Base-by-base conservation (phyloP, 2,888 invertebrate genomes). In the Neoaliturus tenellus region DNA sequence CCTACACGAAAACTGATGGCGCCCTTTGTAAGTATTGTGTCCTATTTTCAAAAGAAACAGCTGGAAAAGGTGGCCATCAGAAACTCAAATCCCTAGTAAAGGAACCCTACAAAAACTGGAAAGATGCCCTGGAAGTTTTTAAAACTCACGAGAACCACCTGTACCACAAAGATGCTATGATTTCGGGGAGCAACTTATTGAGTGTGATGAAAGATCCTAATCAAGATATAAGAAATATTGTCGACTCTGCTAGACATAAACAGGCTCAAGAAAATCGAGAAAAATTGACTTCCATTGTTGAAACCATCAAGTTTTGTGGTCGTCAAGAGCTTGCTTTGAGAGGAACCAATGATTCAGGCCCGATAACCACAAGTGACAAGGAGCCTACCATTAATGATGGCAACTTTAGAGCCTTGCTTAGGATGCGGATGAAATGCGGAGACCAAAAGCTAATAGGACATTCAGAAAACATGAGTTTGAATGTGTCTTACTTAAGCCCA, bases 21-120 rank as follows among this genome's bases (percentile, higher is more conserved):
- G 78, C 78, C 10, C 51, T 78, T 25, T 78, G 78, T 51, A 78
- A 78, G n/a, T 78, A 78, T 78, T 78, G 78, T 78, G 78, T 78
- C 14, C 2, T 78, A n/a, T 78, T 78, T 51, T 51, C 25, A 23
- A 78, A 78, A 78, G 51, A 51, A 25, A 78, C 48, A 28, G 78
- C 51, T 48, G 78, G 78, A 23, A 78, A 78, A 78, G 78, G 78
- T 48, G 31, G 78, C 6, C 48, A 78, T 31, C 78, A 48, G 44
- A 78, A 44, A 28, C 28, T 78, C 10, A 78, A 28, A 44, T 55
- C 28, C 6, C 51, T 78, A 35, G 51, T 78, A 44, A 78, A 78
- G 44, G 78, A 51, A 51, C 48, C 55, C 2, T 78, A 48, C 78
- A 78, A 23, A 20, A 78, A 78, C n/a, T 51, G 78, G 78, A 55